Percentiles rank a stretch among this genome's conserved stretches.
Conservation (phyloP, 2,888 invertebrate genomes). For the Anthophora plumipes region DNA sequence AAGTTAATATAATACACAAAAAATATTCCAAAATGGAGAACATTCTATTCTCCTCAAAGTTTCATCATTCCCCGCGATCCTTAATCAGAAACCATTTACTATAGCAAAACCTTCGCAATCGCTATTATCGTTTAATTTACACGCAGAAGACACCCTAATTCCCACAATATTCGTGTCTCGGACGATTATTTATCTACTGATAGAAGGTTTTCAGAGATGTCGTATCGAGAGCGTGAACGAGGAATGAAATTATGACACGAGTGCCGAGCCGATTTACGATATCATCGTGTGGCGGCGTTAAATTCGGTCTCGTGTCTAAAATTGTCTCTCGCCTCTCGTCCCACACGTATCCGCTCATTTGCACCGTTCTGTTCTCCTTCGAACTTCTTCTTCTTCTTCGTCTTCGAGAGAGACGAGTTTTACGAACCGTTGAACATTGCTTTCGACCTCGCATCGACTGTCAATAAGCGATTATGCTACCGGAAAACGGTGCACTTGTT, state of each 20-base stretch:
- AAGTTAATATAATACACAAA: too few species aligned
- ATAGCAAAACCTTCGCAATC: neutral
- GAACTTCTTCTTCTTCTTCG: neutral
- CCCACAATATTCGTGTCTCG: neutral
- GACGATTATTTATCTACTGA: constrained; percentile 4
- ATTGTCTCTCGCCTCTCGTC: constrained; percentile 45
- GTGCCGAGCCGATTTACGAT: constrained; percentile 41
- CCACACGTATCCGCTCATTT: constrained; percentile 23
- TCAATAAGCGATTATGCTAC: neutral
- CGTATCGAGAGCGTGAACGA: neutral
- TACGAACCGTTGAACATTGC: neutral
- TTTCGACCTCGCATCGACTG: neutral
- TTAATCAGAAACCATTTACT: too few species aligned
- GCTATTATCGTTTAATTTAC: neutral
- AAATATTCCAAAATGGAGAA: too few species aligned
- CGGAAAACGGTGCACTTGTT: neutral
- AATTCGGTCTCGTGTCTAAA: constrained; percentile 52
- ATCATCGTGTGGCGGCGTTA: constrained; percentile 35
- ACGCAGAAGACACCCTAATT: neutral
- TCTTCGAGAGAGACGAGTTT: neutral
- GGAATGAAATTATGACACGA: constrained; percentile 31
- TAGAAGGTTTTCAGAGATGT: neutral
- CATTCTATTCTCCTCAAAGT: too few species aligned
- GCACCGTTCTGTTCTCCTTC: neutral
- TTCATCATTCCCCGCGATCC: too few species aligned